Conservation (phyloP, 2,888 invertebrate genomes). For the Phlogophora meticulosa region DNA sequence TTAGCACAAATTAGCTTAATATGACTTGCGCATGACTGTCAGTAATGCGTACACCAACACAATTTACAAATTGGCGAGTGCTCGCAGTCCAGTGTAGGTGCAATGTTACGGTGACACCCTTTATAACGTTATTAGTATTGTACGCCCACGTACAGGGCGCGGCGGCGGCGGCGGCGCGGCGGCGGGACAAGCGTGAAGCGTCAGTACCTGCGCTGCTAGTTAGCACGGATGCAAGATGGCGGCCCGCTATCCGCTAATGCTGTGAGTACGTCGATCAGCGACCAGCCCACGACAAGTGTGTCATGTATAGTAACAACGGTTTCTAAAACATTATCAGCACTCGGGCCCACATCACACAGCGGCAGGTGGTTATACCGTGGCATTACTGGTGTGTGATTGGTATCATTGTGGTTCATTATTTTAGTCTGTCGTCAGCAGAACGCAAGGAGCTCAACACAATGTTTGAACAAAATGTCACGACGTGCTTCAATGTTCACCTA, state of each 20-base stretch:
- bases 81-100: background rate
- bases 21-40: conserved; percentile 14
- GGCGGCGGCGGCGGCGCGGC: no score
- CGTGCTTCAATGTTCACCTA: background rate
- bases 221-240: background rate
- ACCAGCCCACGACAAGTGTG: background rate
- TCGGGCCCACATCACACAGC: no score
- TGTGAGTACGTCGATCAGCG: conserved; percentile 1
- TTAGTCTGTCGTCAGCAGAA: background rate
- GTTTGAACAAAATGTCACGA: background rate
- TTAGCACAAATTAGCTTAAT: conserved; percentile 27
- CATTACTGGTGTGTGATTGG: no score
- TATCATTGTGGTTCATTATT: background rate
- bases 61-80: background rate
- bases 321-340: conserved; percentile 1
- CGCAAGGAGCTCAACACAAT: conserved; percentile 4
- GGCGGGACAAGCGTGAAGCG: background rate
- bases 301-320: background rate
- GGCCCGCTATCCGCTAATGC: background rate
- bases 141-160: no score
- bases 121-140: background rate
- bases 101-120: background rate
- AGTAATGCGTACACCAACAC: conserved; percentile 3
- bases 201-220: background rate
- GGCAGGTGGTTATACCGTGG: background rate